Conservation (phyloP, 2,113 vertebrate species). For the Leucopternis melanops region DNA sequence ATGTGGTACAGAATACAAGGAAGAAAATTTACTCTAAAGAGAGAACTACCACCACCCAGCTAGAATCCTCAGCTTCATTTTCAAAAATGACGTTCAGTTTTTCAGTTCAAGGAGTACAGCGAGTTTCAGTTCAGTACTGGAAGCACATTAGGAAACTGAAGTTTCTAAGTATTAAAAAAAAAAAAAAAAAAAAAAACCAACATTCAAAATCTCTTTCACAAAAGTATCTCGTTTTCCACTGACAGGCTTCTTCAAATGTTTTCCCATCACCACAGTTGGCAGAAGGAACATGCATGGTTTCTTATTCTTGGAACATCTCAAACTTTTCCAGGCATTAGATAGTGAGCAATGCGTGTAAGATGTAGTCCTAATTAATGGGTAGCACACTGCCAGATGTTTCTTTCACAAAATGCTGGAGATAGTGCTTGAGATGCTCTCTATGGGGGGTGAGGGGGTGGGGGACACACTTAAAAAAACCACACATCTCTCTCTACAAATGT, state of each 20-base stretch:
- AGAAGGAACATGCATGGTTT: neutral
- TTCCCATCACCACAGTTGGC: neutral
- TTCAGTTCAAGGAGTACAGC: neutral
- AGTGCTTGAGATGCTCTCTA: neutral
- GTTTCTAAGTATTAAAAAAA: neutral
- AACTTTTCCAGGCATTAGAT: neutral
- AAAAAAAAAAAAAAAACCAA: neutral
- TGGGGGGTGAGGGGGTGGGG: no score
- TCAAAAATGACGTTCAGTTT: neutral
- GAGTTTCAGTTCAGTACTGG: neutral
- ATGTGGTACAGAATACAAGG: neutral
- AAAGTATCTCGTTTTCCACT: neutral
- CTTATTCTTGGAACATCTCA: neutral
- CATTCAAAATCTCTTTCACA: neutral
- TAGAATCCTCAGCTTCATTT: neutral
- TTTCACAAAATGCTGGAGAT: neutral
- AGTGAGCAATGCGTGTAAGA: neutral
- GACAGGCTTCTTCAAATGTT: neutral
- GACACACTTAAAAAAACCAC: neutral
- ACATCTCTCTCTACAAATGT: neutral
- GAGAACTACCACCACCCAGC: neutral
- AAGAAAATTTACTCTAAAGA: neutral
- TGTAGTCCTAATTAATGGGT: neutral
- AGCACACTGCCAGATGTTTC: neutral
- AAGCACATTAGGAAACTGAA: neutral